Evolutionary conservation across 2,113 vertebrate species (phyloP), one percentile per base, ranked within the genome.

Genomic region (Megalops atlanticus): DNA sequence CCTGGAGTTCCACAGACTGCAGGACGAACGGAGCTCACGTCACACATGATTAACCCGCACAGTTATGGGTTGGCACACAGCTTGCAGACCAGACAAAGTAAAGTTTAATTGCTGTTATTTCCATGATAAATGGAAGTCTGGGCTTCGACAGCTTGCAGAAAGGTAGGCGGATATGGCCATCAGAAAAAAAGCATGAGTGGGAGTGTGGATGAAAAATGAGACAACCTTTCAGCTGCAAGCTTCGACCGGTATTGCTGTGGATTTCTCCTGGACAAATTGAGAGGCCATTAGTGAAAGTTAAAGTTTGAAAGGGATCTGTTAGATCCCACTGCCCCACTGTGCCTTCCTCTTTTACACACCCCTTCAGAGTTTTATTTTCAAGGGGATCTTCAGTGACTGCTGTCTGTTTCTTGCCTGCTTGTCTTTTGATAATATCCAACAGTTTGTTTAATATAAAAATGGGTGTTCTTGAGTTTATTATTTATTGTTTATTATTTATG

Each of bases 91-190:
- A 91, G 89, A 90, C 81, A 89, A 87, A 89, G 86, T 89, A 86
- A 90, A 88, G 84, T 91, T 93, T 94, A 93, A 91, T 92, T 90
- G 91, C 88, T 87, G 81, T 90, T 91, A 91, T 89, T 91, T 91
- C 88, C 89, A 87, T 76, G 3, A 85, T 88, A 84, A 91, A 85
- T 87, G 83, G 84, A 85, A 88, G 87, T 78, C 87, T 90, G 91
- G 87, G 83, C 81, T 85, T 45, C 78, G 74, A 76, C 86, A 87
- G 77, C 85, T 86, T 87, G 86, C 75, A 73, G 81, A 89, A 91
- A 89, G 85, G 87, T 90, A 86, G 87, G 86, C 84, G 87, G 79
- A 91, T 91, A 81, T 84, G 92, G 89, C 87, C 80, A 0, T 90
- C 84, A 82, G 85, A 82, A 84, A 82, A 82, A 31, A 74, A 54